Evolutionary conservation across 2,113 vertebrate genomes (phyloP).

Genomic region (Thermophis baileyi): DNA sequence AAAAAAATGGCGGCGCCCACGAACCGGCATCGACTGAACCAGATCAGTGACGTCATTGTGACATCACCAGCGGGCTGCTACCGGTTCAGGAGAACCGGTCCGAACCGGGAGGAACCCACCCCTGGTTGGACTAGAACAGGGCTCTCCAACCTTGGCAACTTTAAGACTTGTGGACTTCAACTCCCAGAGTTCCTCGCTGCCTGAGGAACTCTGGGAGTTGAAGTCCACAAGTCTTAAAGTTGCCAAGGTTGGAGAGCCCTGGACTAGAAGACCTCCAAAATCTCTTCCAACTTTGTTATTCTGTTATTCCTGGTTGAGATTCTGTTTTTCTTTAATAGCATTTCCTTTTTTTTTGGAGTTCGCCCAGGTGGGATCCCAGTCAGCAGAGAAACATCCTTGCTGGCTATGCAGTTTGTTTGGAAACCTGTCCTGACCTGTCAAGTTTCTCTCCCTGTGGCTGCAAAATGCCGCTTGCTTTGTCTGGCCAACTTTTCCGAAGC

Average conservation of each 20-base stretch:
- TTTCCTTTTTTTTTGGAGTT: background rate
- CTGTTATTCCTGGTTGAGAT: background rate
- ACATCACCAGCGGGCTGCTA: too few species aligned
- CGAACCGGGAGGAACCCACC: too few species aligned
- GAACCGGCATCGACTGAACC: too few species aligned
- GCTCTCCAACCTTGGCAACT: too few species aligned
- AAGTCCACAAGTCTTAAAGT: too few species aligned
- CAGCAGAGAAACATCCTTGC: background rate
- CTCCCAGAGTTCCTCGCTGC: too few species aligned
- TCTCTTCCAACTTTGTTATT: background rate
- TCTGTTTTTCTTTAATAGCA: background rate
- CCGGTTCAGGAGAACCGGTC: too few species aligned
- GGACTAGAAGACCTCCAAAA: background rate
- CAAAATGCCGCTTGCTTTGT: background rate
- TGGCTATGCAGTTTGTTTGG: background rate
- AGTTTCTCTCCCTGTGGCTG: conserved; percentile 9
- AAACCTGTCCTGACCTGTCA: background rate
- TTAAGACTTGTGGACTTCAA: too few species aligned
- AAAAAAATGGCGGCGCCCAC: too few species aligned
- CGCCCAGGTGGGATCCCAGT: background rate
- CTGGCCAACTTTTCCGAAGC: background rate
- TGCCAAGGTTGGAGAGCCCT: background rate
- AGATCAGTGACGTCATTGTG: too few species aligned
- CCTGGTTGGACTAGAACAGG: background rate
- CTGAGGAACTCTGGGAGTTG: too few species aligned